Evolutionary conservation across 2,797 vertebrate species (phyloP), one percentile per base, ranked within the genome.

Genomic region (Coregonus sp.): DNA sequence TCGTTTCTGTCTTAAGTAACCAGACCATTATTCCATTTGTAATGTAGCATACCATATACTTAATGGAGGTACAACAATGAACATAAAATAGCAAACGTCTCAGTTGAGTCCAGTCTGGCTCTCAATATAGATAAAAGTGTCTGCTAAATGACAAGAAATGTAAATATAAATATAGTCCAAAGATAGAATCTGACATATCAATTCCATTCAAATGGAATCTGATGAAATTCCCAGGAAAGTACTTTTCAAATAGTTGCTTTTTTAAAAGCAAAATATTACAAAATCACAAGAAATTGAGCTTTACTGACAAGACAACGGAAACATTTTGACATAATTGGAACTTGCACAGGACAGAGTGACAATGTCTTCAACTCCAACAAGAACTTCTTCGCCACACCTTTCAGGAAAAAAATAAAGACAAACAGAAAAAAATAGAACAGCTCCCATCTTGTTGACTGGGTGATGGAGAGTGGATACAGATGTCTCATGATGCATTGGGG

Each of bases 391-490:
- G 31, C 4, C 31, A 35, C 31, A 35, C 31, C 4, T 37, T 16
- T 35, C 29, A 47, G 15, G 35, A 35, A 69, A 35, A 47, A 69
- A 31, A 18, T 1, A 40, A 40, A n/a, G n/a, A 14, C 25, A 25
- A 25, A 25, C 14, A 7, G 14, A 37, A 20, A 47, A 50, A 50
- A 15, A 70, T 16, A 70, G 16, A 47, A 16, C 50, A 29, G 25
- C 47, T 31, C 50, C 70, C 70, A 9, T n/a, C 50, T n/a, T 33
- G 25, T 52, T 72, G 29, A 72, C 50, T 31, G 54, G 79, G 76
- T 89, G 87, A 91, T 87, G 85, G 85, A 86, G 85, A 85, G 80
- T 78, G 77, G 86, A 92, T 89, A 88, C 81, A 79, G 81, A 87
- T 47, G 86, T 84, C 87, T 80, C 75, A 56, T 92, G 90, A 92